A percentile compares a stretch with the other conserved stretches of the same genome.
phyloP scores from a whole-genome alignment of 2,797 vertebrate genomes.

The Luscinia megarhynchos region DNA sequence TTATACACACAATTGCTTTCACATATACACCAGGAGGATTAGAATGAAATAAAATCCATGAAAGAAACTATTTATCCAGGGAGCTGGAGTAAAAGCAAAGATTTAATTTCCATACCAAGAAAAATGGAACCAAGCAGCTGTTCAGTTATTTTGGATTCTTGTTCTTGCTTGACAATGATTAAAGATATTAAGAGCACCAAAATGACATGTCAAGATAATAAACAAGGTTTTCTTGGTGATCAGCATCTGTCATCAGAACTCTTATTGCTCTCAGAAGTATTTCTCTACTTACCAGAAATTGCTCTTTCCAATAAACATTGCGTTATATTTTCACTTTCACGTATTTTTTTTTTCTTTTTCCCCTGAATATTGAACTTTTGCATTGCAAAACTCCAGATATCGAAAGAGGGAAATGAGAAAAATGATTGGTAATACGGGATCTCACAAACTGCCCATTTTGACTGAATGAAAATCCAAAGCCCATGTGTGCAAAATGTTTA shows the following conservation, averaged over 20 bases:
- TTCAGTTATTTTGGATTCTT: conserved; percentile 39
- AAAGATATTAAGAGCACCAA: conserved; percentile 12
- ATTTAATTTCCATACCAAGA: conserved; percentile 36
- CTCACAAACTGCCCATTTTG: not conserved
- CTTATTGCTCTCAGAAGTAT: not conserved
- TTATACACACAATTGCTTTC: conserved; percentile 41
- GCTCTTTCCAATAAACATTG: not conserved
- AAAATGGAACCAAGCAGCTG: conserved; percentile 31
- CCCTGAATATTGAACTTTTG: not conserved
- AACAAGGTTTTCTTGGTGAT: not conserved
- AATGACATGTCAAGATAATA: conserved; percentile 13
- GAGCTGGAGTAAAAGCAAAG: conserved; percentile 35
- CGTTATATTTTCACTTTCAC: not conserved
- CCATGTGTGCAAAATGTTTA: not conserved
- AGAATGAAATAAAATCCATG: conserved; percentile 54
- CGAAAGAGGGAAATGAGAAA: not conserved
- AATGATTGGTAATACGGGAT: not conserved
- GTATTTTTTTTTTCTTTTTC: accelerated
- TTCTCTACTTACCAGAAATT: not conserved
- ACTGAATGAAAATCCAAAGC: not conserved
- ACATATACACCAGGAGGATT: conserved; percentile 45
- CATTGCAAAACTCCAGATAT: not conserved
- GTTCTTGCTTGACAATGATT: conserved; percentile 27
- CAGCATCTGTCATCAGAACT: conserved; percentile 16
- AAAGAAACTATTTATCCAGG: conserved; percentile 46